Evolutionary conservation across 1,140 invertebrate species (phyloP), one percentile per base, ranked within the genome.

Genomic region (Bombus pascuorum): DNA sequence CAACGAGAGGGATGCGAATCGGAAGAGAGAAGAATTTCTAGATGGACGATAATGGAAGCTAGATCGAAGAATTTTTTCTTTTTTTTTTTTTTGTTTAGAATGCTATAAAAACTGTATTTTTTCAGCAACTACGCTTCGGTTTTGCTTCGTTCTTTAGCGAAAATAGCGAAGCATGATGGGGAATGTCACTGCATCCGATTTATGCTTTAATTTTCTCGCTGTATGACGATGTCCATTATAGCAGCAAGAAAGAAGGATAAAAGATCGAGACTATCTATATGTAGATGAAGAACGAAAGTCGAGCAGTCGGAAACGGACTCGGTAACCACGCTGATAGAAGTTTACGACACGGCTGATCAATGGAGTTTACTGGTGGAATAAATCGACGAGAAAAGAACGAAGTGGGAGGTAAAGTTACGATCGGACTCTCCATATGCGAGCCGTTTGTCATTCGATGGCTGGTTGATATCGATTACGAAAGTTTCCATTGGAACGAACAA

Each of bases 301-400:
- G 37, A 22, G 18, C 18, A 39, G 53, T 25, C 32, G 25, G 53
- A 77, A 44, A n/a, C 66, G 39, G 72, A 81, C 86, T 86, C 73
- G 75, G 66, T 62, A 66, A 89, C 83, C 74, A 72, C 59, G 53
- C 42, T 62, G 76, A 89, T 66, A 68, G 66, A 81, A 74, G 42
- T 89, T 89, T 81, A 87, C 72, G 81, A 73, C 39, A 57, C 34
- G 44, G 73, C n/a, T n/a, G 57, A 75, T 59, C 66, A 32, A 59
- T 68, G 57, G 85, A 89, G 88, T 89, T 89, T 89, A 89, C 84
- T 53, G 47, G 5, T 6, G 34, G 44, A 32, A 59, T 68, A 86
- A 79, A 77, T 81, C 34, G 80, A 47, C 8, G 66, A 8, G 18
- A 32, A 59, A 44, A 39, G 42, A 22, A 32, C n/a, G 28, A 76